Evolutionary conservation across 2,888 invertebrate species (phyloP), one percentile per base, ranked within the genome.

Genomic region (Eristalinus sepulchralis): DNA sequence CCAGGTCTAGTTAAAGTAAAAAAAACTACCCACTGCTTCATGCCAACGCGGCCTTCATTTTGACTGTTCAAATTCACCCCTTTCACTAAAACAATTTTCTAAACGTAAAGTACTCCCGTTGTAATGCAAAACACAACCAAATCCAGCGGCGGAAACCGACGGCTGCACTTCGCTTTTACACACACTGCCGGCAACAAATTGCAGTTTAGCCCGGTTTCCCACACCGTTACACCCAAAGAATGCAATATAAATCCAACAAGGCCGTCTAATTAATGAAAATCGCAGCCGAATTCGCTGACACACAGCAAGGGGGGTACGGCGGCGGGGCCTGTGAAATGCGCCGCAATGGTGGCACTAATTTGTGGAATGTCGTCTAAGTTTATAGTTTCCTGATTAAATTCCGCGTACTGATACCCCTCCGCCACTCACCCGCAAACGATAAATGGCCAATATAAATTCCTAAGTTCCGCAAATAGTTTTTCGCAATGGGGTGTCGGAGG

Each of bases 361-460:
- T 22, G 34, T 63, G 62, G 76, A 80, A 80, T 81, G 62, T 39
- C 71, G 72, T 81, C 63, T 72, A 68, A 67, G 57, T 80, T 76
- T 72, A 75, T 70, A 64, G 39, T n/a, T 39, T 33, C 76, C 77
- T 81, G 76, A 81, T 80, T 80, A 81, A 81, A 81, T 77, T 81
- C 84, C 67, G 59, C 39, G 75, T 39, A 73, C 31, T 47, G 27
- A 33, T 10, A 53, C 39, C 13, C 5, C 20, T 31, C 17, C 59
- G 36, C 33, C 13, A 11, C 36, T 13, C 27, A 47, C 22, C 17
- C 60, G 60, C 34, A 79, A 75, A 57, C 47, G 62, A 76, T 62
- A 76, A 76, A 77, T 60, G 68, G 72, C 72, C 76, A 85, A 64
- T 77, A 85, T 76, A 68, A 81, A 77, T 85, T 85, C 71, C 76